Evolutionary conservation across 2,113 vertebrate genomes (phyloP).

Genomic region (Chloropsis hardwickii): DNA sequence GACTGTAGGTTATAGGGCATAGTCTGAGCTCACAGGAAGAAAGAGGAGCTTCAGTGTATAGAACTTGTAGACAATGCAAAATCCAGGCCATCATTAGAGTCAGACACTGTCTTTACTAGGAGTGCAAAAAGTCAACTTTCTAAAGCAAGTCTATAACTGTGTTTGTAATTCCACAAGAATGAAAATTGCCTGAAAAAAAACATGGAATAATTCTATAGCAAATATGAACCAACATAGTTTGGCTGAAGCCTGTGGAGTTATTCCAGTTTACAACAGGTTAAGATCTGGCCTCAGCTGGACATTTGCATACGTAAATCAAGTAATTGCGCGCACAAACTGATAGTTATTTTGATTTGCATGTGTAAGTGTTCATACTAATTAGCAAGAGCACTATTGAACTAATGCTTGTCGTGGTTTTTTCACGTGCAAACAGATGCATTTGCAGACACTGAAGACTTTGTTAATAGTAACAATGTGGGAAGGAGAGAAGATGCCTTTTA

Average conservation of each 20-base stretch:
- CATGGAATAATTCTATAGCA: background rate
- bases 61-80: background rate
- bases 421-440: constrained; percentile 17
- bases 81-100: background rate
- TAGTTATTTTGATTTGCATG: constrained; percentile 49
- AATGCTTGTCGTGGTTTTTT: background rate
- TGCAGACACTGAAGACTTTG: constrained; percentile 6
- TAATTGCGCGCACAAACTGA: constrained; percentile 3
- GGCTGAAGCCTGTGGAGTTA: background rate
- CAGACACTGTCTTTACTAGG: background rate
- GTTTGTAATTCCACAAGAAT: background rate
- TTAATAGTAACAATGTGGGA: background rate
- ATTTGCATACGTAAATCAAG: constrained; percentile 39
- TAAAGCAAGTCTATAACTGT: background rate
- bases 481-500: background rate
- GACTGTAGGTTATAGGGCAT: background rate
- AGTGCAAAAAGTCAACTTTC: background rate
- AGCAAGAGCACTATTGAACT: background rate
- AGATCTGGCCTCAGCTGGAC: constrained; percentile 8
- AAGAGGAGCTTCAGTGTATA: background rate
- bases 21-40: background rate
- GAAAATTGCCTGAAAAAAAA: background rate
- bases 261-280: background rate
- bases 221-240: background rate
- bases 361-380: constrained; percentile 35